phyloP scores from a whole-genome alignment of 2,888 invertebrate species.

The Ctenicera cuprea region DNA sequence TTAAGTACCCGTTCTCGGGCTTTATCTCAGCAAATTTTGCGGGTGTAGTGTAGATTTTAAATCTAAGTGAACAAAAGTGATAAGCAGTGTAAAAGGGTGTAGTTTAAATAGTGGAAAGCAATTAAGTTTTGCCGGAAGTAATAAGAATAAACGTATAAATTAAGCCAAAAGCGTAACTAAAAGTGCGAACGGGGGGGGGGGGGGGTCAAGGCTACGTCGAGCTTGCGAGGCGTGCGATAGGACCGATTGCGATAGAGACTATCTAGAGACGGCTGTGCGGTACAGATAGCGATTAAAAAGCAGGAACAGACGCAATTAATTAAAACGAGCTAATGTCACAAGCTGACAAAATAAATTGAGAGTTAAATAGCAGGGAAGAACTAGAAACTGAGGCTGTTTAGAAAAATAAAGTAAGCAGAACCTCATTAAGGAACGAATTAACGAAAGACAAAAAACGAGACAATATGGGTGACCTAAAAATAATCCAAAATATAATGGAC shows the following conservation, averaged over 20 bases:
- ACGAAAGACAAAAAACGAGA: neutral
- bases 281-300: neutral
- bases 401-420: neutral
- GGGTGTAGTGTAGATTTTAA: neutral
- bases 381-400: neutral
- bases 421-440: neutral
- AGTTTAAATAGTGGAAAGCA: neutral
- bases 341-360: too few species aligned
- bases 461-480: neutral
- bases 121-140: neutral
- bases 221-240: too few species aligned
- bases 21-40: slow-evolving; percentile 1
- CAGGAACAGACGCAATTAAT: neutral
- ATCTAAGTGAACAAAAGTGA: neutral
- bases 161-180: too few species aligned
- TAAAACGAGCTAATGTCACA: neutral
- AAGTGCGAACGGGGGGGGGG: too few species aligned
- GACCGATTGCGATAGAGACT: too few species aligned
- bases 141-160: too few species aligned
- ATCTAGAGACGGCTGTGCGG: neutral
- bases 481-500: neutral
- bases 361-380: neutral
- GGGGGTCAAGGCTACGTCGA: too few species aligned
- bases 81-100: neutral
- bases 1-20: neutral